These are phyloP conservation scores for Cylloceria caligata DNA, from an alignment of 2,888 invertebrate species.

Conservation along the genomic window DNA sequence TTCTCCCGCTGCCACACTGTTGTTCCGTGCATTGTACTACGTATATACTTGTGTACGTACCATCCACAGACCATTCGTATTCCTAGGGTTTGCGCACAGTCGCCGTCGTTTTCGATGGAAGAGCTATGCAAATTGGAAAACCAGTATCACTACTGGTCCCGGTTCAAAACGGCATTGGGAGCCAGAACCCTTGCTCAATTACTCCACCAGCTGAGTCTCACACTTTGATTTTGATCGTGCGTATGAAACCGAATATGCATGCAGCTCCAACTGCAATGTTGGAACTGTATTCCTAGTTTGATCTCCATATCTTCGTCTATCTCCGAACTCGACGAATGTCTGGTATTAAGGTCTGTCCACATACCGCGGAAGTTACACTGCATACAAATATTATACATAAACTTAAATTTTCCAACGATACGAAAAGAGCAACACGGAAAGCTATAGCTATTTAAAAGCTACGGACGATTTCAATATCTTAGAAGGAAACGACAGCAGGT, in stretches of 20 bases:
- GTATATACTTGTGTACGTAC: not conserved
- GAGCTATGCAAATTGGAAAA: slow-evolving; percentile 78
- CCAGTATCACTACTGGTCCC: slow-evolving; percentile 57
- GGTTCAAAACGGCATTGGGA: slow-evolving; percentile 44
- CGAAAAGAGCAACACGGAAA: no score
- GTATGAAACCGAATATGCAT: slow-evolving; percentile 52
- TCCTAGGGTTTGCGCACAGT: slow-evolving; percentile 71
- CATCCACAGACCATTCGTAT: slow-evolving; percentile 70
- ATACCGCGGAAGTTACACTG: not conserved
- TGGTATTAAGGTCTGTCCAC: not conserved
- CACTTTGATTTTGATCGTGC: slow-evolving; percentile 24
- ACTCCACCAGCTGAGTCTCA: slow-evolving; percentile 70
- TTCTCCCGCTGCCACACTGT: slow-evolving; percentile 29
- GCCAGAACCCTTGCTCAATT: slow-evolving; percentile 73
- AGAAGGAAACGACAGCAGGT: no score
- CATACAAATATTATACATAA: not conserved
- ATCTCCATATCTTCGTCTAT: not conserved
- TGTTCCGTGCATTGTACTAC: slow-evolving; percentile 14
- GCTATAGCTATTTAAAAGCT: no score
- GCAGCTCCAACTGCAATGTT: not conserved
- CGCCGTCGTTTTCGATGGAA: slow-evolving; percentile 73
- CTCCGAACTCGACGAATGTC: not conserved
- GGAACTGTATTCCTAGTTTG: not conserved
- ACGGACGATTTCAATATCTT: no score
- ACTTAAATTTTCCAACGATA: not conserved